A percentile compares a stretch with the other conserved stretches of the same genome.
Conservation (phyloP, 2,888 invertebrate species). For the Scaptomyza flava region DNA sequence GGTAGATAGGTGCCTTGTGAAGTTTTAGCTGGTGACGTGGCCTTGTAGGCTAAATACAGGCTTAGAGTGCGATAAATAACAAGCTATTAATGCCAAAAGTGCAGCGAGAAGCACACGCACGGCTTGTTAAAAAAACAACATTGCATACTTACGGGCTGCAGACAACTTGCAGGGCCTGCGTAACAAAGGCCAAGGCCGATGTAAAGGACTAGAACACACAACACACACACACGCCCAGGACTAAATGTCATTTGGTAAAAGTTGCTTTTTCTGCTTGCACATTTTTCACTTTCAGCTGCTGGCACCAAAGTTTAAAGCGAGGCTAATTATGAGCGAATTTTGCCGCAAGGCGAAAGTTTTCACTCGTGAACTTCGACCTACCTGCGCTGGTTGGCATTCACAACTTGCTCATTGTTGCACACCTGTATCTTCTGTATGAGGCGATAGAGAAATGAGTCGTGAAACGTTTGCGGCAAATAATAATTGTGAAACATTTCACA, state of each 20-base stretch:
- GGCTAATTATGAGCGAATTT: slow-evolving; percentile 58
- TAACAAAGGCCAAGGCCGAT: slow-evolving; percentile 71
- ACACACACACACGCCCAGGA: slow-evolving; percentile 2
- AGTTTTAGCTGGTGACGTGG: slow-evolving; percentile 51
- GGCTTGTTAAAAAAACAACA: slow-evolving; percentile 22
- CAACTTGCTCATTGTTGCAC: slow-evolving; percentile 68
- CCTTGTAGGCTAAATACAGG: slow-evolving; percentile 57
- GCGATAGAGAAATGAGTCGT: slow-evolving; percentile 69
- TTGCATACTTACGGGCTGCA: slow-evolving; percentile 45
- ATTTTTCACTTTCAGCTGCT: slow-evolving; percentile 62
- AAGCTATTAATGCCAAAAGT: slow-evolving; percentile 74
- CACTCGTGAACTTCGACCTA: slow-evolving; percentile 52
- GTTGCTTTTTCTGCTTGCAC: slow-evolving; percentile 34
- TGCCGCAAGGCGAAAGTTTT: slow-evolving; percentile 50
- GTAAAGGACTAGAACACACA: slow-evolving; percentile 10
- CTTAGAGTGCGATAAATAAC: slow-evolving; percentile 70
- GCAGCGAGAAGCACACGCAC: slow-evolving; percentile 39
- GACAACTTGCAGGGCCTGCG: slow-evolving; percentile 51
- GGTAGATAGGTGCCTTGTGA: neutral
- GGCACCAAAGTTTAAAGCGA: slow-evolving; percentile 46
- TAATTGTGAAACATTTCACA: slow-evolving; percentile 69
- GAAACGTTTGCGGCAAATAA: slow-evolving; percentile 61
- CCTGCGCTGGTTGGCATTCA: slow-evolving; percentile 55
- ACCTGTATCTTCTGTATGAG: slow-evolving; percentile 70
- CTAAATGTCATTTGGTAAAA: slow-evolving; percentile 66